Conservation (phyloP, 2,113 vertebrate genomes). For the Thalassoma bifasciatum region DNA sequence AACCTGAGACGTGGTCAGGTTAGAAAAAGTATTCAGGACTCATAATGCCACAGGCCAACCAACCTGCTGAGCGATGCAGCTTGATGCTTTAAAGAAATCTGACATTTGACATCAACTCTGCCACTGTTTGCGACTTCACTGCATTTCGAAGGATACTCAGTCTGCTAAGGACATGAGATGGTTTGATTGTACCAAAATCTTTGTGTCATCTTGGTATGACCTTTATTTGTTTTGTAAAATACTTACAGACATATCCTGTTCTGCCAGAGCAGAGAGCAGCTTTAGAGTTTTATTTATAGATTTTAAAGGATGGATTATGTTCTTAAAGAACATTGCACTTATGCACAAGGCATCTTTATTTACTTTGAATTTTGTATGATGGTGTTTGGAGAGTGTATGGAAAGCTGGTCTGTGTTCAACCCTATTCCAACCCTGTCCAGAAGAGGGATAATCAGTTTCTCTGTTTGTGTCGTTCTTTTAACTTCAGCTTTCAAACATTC, state of each 20-base stretch:
- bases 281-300: conserved; percentile 55
- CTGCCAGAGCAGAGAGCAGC: conserved; percentile 53
- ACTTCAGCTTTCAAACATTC: conserved; percentile 28
- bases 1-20: conserved; percentile 2
- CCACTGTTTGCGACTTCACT: not conserved
- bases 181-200: not conserved
- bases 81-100: conserved; percentile 15
- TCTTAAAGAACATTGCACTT: conserved; percentile 42
- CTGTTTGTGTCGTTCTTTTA: conserved; percentile 25
- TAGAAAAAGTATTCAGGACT: conserved; percentile 32
- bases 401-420: conserved; percentile 17
- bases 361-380: conserved; percentile 30
- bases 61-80: conserved; percentile 69
- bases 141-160: not conserved
- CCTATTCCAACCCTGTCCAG: not conserved
- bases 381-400: conserved; percentile 34
- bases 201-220: conserved; percentile 49
- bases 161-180: not conserved
- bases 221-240: conserved; percentile 19
- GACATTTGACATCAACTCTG: conserved; percentile 10
- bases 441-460: conserved; percentile 5
- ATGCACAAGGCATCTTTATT: conserved; percentile 59
- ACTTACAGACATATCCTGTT: conserved; percentile 11
- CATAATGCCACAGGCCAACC: conserved; percentile 65
- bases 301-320: conserved; percentile 38